Base-by-base conservation (phyloP, 2,888 invertebrate genomes). In the Carterocephalus palaemon region DNA sequence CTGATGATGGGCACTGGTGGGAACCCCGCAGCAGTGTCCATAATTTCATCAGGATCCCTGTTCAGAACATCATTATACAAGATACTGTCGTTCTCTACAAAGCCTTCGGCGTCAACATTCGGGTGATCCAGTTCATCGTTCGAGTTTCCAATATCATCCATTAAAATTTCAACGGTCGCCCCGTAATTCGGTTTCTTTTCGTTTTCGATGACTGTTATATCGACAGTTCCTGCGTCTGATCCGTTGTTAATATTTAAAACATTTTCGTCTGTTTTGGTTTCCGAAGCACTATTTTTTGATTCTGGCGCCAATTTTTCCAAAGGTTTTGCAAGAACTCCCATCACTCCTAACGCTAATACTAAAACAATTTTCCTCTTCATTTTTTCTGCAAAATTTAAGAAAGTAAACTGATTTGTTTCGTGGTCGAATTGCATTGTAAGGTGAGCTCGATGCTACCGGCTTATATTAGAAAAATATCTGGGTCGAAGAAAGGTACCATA, bases 1-100 rank as follows among this genome's bases (percentile, higher is more conserved):
- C 60, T 62, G 2, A 79, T 64, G 7, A 79, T 60, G 1, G 83
- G 75, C 5, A 73, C 56, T 1, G 81, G 83, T 1, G 69, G 64
- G 31, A 81, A 83, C 3, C 84, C 80, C 6, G 73, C 78, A 0
- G 82, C 83, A 0, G 80, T 73, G 8, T 77, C 75, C 81, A 85
- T 80, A 19, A 80, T 74, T 63, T 84, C 83, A 37, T 70, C 69
- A 34, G 75, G 60, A 41, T 76, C 57, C 31, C 60, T 70, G 20
- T 64, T 56, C 4, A 64, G 43, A 9, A 71, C 41, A n/a, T 64
- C 64, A 47, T 66, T 65, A 28, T 62, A 53, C 15, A 66, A 60
- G 22, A 61, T 55, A 38, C 67, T 54, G 24, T 51, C 48, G 15
- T 52, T 55, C 16, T 51, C 47, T 22, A 58, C 39, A 3, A 49